Evolutionary conservation across 92 coral and sea anemone genomes (phyloP), one percentile per base, ranked within the genome.

Genomic region (Epizoanthus rinbou): DNA sequence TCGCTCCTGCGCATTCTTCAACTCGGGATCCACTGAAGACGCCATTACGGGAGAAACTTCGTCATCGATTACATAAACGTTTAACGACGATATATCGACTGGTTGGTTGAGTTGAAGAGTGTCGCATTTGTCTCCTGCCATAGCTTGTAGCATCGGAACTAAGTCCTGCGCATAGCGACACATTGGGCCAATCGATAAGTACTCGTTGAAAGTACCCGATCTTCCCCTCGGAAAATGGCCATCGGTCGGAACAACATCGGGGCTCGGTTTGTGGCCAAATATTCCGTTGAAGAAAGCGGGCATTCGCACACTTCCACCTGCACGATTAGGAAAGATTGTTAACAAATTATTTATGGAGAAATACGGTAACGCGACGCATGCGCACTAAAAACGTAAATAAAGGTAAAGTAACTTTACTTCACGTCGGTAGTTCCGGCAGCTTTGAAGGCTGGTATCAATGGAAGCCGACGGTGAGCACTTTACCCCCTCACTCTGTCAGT

Each of bases 251-350:
- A 90, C 88, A 33, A 93, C 57, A n/a, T 90, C 86, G 7, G 97
- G 97, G 60, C 97, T 93, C 13, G 97, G 94, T 60, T 93, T 93
- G 86, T 93, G 97, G 28, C 91, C 97, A 74, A 84, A 90, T 58
- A 93, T 93, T 64, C 97, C 97, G 62, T 93, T 93, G 76, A 90
- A 93, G 79, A 93, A 93, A 14, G 97, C 97, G 6, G 97, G 97
- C 90, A 93, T 90, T 0, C 97, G 90, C 2, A 93, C 87, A 47
- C 97, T 93, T 33, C 97, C 97, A 5, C 97, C 97, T 93, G 64
- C 21, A 79, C 24, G 25, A 35, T 50, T 64, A 19, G 8, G 16
- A 22, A 28, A 33, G 3, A 5, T 9, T 18, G 25, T 69, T 37
- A 37, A 37, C 43, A 37, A 37, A 37, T 37, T 37, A 37, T 50